phyloP scores from a whole-genome alignment of 2,888 invertebrate genomes.

The Dynastes maya region DNA sequence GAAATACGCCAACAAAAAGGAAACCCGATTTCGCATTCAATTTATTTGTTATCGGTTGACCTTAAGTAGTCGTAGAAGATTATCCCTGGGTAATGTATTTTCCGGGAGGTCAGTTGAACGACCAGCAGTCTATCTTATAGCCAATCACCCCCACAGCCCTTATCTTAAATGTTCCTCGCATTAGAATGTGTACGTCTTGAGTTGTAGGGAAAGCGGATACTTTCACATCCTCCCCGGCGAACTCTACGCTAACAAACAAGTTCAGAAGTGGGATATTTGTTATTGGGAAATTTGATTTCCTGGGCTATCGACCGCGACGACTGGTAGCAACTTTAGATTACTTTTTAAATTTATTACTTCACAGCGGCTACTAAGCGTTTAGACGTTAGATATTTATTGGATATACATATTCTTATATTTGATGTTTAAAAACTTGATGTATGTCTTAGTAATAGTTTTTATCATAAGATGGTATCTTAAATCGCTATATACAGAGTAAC shows the following conservation, averaged over 20 bases:
- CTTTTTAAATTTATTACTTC: conserved; percentile 54
- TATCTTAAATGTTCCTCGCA: conserved; percentile 61
- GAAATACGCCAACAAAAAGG: conserved; percentile 8
- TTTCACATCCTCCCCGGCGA: conserved; percentile 61
- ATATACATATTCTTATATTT: background rate
- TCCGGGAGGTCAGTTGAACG: conserved; percentile 65
- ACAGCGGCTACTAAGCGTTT: background rate
- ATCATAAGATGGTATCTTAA: no score
- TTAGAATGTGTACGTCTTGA: conserved; percentile 59
- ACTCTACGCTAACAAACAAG: conserved; percentile 67
- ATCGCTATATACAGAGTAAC: no score
- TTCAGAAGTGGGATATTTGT: conserved; percentile 68
- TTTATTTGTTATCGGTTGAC: conserved; percentile 51
- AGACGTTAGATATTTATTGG: no score
- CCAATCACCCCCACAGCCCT: conserved; percentile 64
- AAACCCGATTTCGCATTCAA: conserved; percentile 35
- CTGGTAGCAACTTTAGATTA: conserved; percentile 55
- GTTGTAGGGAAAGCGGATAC: conserved; percentile 55
- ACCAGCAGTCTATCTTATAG: conserved; percentile 67
- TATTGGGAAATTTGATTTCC: conserved; percentile 66
- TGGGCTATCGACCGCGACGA: conserved; percentile 57
- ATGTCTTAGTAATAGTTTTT: no score
- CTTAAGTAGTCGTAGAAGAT: conserved; percentile 53
- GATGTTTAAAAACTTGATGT: no score
- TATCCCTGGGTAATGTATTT: conserved; percentile 62